Conservation (phyloP, 2,797 vertebrate genomes). For the Oreochromis mossambicus region DNA sequence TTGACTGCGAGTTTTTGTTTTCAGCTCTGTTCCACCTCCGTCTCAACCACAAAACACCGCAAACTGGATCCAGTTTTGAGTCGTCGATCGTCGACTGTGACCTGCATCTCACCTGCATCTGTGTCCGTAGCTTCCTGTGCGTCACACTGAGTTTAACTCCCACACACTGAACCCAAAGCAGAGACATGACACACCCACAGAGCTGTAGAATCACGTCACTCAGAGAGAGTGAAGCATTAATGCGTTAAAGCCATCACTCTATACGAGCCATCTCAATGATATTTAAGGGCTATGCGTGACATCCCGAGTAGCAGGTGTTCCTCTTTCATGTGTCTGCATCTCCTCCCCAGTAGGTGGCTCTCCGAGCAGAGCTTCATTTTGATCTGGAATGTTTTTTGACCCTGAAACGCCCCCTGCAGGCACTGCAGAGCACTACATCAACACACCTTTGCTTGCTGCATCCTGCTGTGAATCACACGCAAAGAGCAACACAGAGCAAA, state of each 20-base stretch:
- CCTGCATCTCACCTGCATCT: conserved; percentile 30
- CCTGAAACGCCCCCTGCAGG: conserved; percentile 25
- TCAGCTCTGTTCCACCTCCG: conserved; percentile 59
- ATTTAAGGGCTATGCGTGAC: conserved; percentile 55
- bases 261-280: conserved; percentile 30
- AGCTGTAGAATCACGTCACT: background rate
- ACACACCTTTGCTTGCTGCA: background rate
- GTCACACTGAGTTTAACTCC: conserved; percentile 25
- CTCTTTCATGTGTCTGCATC: conserved; percentile 6
- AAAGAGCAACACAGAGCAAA: background rate
- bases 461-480: background rate
- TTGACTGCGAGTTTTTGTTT: background rate
- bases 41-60: conserved; percentile 75
- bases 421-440: background rate
- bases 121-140: conserved; percentile 43
- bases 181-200: background rate
- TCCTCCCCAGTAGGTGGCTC: conserved; percentile 13
- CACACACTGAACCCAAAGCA: conserved; percentile 23
- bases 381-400: background rate
- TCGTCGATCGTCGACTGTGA: background rate
- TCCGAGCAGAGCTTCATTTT: background rate
- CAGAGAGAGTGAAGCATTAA: background rate
- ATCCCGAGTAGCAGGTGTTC: conserved; percentile 21
- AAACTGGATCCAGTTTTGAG: conserved; percentile 92
- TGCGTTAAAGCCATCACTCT: conserved; percentile 28